Conservation (phyloP, 2,113 vertebrate genomes). For the Toxotes jaculatrix region DNA sequence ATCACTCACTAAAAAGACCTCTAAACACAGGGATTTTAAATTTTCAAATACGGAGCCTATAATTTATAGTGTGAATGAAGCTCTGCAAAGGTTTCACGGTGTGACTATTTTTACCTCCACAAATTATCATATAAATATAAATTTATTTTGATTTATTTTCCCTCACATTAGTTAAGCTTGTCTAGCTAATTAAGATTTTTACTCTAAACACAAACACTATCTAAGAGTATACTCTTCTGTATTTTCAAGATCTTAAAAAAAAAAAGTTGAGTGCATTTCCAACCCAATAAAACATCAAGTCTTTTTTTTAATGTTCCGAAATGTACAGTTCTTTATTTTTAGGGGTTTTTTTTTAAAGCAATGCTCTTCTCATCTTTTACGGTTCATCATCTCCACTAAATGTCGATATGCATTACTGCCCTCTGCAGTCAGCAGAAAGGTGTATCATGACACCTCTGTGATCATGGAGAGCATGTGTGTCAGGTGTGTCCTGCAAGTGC, state of each 20-base stretch:
- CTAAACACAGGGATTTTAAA: conserved; percentile 18
- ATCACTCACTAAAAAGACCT: conserved; percentile 35
- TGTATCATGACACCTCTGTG: conserved; percentile 5
- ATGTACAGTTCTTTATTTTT: neutral
- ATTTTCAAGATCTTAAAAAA: neutral
- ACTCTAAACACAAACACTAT: neutral
- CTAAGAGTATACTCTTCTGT: neutral
- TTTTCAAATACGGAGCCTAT: neutral
- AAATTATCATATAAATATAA: neutral
- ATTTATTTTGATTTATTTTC: neutral
- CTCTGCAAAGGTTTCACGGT: neutral
- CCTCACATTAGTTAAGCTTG: neutral
- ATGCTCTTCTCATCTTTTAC: neutral
- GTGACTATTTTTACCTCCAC: neutral
- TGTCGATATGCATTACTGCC: neutral
- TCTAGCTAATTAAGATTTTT: neutral
- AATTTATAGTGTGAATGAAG: neutral
- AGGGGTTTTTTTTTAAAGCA: neutral
- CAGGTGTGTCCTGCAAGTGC: neutral
- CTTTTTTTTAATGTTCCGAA: neutral
- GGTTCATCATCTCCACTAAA: neutral
- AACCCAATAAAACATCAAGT: neutral
- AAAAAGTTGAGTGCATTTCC: neutral
- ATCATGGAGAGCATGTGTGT: neutral
- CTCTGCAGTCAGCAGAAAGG: conserved; percentile 15